Evolutionary conservation across 2,888 invertebrate species (phyloP).

Genomic region (Tetropium fuscum): DNA sequence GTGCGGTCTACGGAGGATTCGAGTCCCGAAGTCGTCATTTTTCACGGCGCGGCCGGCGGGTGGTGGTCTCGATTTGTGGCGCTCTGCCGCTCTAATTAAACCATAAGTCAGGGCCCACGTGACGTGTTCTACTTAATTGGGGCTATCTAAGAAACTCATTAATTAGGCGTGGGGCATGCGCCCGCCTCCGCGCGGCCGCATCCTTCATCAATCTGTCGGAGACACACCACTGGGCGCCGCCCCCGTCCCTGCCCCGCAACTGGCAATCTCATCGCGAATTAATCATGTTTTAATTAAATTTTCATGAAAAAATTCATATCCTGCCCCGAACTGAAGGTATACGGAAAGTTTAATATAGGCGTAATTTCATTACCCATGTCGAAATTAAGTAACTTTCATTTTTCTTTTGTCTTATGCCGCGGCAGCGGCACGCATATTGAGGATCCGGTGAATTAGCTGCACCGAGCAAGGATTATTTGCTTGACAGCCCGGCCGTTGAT

Average conservation of each 20-base stretch:
- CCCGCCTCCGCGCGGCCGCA: slow-evolving; percentile 5
- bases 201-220: slow-evolving; percentile 23
- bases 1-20: slow-evolving; percentile 5
- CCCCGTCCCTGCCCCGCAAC: background rate
- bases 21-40: slow-evolving; percentile 18
- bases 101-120: slow-evolving; percentile 58
- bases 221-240: slow-evolving; percentile 2
- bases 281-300: slow-evolving; percentile 28
- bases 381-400: slow-evolving; percentile 12
- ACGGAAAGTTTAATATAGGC: slow-evolving; percentile 17
- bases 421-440: too few relatives aligned
- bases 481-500: too few relatives aligned
- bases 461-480: too few relatives aligned
- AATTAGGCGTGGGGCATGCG: slow-evolving; percentile 48
- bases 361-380: slow-evolving; percentile 16
- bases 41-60: slow-evolving; percentile 22
- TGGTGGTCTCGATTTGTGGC: slow-evolving; percentile 28
- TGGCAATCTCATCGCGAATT: slow-evolving; percentile 11
- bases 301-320: slow-evolving; percentile 26
- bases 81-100: slow-evolving; percentile 50
- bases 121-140: slow-evolving; percentile 58
- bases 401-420: too few relatives aligned
- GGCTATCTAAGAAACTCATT: slow-evolving; percentile 60
- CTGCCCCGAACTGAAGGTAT: slow-evolving; percentile 3
- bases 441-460: too few relatives aligned